These are phyloP conservation scores for Fratercula arctica DNA, from an alignment of 2,797 vertebrate species.

Conservation along the genomic window DNA sequence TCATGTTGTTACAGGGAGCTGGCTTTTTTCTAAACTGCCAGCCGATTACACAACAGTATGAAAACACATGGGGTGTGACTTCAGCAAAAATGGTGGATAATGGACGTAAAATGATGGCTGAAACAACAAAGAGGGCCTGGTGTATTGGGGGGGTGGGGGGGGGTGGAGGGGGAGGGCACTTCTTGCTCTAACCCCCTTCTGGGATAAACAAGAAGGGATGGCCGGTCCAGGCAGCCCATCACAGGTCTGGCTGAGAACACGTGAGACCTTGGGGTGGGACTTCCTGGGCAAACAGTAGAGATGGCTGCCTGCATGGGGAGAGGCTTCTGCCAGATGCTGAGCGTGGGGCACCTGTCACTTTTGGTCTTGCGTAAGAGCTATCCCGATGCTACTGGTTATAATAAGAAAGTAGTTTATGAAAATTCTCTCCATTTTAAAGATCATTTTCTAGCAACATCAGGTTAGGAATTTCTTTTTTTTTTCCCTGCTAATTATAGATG, in stretches of 20 bases:
- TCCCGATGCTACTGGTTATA: neutral
- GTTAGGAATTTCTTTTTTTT: neutral
- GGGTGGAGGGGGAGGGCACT: too few species aligned
- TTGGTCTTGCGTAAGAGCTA: neutral
- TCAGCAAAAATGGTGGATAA: neutral
- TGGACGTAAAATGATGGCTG: neutral
- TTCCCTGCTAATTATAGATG: neutral
- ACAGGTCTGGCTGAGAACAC: neutral
- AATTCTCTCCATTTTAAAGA: neutral
- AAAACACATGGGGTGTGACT: neutral
- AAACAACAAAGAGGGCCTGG: fast-evolving
- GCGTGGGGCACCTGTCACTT: fast-evolving
- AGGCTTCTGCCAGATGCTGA: neutral
- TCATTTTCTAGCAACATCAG: neutral
- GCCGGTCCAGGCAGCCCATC: neutral
- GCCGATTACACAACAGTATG: fast-evolving
- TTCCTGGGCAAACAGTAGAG: too few species aligned
- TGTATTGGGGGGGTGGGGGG: too few species aligned
- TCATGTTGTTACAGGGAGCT: neutral
- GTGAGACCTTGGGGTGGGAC: too few species aligned
- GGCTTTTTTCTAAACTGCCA: neutral
- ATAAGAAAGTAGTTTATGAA: neutral
- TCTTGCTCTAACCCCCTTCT: neutral
- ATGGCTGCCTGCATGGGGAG: too few species aligned
- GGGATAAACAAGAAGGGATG: neutral